Evolutionary conservation across 2,888 invertebrate species (phyloP).

Genomic region (Ophonus ardosiacus): DNA sequence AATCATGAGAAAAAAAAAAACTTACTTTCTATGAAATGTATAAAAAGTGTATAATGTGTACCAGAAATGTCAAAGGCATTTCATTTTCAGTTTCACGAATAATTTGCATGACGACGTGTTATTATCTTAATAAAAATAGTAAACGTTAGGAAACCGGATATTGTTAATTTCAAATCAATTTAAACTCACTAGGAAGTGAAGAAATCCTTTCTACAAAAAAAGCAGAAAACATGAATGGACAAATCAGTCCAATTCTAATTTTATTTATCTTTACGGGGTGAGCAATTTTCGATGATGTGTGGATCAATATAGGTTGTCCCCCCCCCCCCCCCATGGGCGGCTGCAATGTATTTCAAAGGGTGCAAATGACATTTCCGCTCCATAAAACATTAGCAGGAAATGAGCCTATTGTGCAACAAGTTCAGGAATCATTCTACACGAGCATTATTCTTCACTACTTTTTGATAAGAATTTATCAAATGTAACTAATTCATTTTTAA

Average conservation of each 20-base stretch:
- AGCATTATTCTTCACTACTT: too few species aligned
- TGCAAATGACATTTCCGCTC: too few species aligned
- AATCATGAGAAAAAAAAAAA: neutral
- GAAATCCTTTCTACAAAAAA: constrained; percentile 33
- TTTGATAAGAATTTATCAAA: too few species aligned
- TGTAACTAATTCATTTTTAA: too few species aligned
- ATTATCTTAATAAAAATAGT: constrained; percentile 10
- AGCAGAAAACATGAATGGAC: neutral
- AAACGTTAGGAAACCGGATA: constrained; percentile 25
- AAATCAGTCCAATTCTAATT: neutral
- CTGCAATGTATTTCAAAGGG: too few species aligned
- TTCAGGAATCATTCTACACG: too few species aligned
- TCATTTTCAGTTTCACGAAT: constrained; percentile 18
- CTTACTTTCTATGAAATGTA: neutral
- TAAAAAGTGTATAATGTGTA: neutral
- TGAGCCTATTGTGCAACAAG: too few species aligned
- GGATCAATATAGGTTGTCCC: constrained; percentile 20
- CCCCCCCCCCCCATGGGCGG: neutral
- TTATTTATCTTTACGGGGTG: constrained; percentile 15
- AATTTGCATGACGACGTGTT: constrained; percentile 23
- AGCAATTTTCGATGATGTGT: constrained; percentile 13
- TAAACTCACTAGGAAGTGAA: constrained; percentile 16
- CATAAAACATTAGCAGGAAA: too few species aligned
- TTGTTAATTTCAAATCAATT: constrained; percentile 22
- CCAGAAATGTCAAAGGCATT: constrained; percentile 10